Percentiles rank a stretch among this genome's conserved stretches.
Evolutionary conservation across 1,140 invertebrate genomes (phyloP).

Genomic region (Thaumetopoea pityocampa): DNA sequence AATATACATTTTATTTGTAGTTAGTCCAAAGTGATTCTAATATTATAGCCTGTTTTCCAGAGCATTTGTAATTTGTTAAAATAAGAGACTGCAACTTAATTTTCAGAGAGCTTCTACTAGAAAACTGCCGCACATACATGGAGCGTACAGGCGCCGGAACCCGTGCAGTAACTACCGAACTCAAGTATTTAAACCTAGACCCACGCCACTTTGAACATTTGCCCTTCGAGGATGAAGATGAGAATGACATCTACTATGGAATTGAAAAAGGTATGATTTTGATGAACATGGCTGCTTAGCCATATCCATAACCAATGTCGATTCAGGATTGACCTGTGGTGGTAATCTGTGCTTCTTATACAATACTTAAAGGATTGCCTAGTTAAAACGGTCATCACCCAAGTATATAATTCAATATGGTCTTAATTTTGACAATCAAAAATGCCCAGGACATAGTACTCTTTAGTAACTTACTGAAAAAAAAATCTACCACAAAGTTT

Average conservation of each 20-base stretch:
- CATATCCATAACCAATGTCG: neutral
- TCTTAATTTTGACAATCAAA: too few relatives aligned
- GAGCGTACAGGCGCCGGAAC: slow-evolving; percentile 62
- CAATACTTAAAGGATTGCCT: too few relatives aligned
- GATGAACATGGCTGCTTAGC: neutral
- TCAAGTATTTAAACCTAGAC: slow-evolving; percentile 67
- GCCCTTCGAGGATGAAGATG: slow-evolving; percentile 60
- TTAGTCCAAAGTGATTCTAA: too few relatives aligned
- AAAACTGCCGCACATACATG: slow-evolving; percentile 65
- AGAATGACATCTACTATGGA: slow-evolving; percentile 62
- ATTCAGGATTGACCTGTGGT: too few relatives aligned
- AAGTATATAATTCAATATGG: too few relatives aligned
- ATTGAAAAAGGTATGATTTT: slow-evolving; percentile 65
- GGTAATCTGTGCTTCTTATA: too few relatives aligned
- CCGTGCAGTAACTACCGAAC: slow-evolving; percentile 58
- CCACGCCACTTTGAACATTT: slow-evolving; percentile 51
- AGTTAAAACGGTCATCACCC: too few relatives aligned
- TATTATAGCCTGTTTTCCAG: too few relatives aligned
- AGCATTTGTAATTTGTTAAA: slow-evolving; percentile 3
- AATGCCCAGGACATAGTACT: too few relatives aligned
- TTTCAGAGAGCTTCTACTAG: slow-evolving; percentile 56
- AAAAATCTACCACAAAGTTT: too few relatives aligned
- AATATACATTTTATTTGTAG: too few relatives aligned
- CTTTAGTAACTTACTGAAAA: too few relatives aligned
- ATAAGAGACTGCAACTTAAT: neutral